These are phyloP conservation scores for Eupithecia dodoneata DNA, from an alignment of 2,888 invertebrate species.

Conservation along the genomic window DNA sequence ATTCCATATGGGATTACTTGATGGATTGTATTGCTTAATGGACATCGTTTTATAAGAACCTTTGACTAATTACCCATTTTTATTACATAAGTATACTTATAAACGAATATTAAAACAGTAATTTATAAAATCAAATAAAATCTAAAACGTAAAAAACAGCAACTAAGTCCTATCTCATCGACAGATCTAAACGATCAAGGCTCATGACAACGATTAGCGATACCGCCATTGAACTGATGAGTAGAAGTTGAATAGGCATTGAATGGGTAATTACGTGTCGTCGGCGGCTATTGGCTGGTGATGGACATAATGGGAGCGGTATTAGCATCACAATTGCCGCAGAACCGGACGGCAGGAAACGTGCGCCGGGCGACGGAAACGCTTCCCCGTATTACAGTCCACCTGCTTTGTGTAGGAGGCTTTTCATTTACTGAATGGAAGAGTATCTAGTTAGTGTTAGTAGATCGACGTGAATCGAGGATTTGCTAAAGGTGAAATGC, in stretches of 20 bases:
- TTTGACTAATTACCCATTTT: not conserved
- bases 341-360: conserved; percentile 48
- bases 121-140: not conserved
- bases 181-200: conserved; percentile 8
- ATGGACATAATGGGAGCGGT: conserved; percentile 62
- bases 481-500: not conserved
- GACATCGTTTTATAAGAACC: not conserved
- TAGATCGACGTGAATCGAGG: too few species aligned
- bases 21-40: not conserved
- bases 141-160: not conserved
- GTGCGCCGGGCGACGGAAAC: conserved; percentile 41
- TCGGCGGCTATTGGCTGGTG: conserved; percentile 44
- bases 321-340: conserved; percentile 64
- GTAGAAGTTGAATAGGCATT: conserved; percentile 37
- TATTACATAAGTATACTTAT: not conserved
- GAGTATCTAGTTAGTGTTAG: too few species aligned
- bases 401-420: conserved; percentile 39
- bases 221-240: conserved; percentile 23
- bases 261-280: conserved; percentile 48
- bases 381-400: conserved; percentile 44
- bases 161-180: not conserved
- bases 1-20: not conserved
- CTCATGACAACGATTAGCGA: not conserved
- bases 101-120: not conserved
- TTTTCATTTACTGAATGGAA: conserved; percentile 37